Conservation (phyloP, 2,797 vertebrate species). For the Pangasius djambal region DNA sequence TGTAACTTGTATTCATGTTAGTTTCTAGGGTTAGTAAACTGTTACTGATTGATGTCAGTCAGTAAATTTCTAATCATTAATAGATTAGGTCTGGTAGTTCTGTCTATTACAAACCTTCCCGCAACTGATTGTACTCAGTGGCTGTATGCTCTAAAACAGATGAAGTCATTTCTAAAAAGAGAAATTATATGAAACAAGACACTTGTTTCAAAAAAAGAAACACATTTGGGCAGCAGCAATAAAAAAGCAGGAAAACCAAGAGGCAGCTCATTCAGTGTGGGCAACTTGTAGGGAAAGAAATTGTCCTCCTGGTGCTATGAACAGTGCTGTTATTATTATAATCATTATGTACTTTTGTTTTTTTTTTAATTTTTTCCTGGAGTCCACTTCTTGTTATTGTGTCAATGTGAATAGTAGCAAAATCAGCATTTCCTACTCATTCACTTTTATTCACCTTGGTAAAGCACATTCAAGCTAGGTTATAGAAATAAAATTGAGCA, state of each 20-base stretch:
- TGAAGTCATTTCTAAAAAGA: constrained; percentile 62
- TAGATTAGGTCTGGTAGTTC: constrained; percentile 37
- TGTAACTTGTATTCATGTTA: constrained; percentile 41
- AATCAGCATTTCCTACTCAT: constrained; percentile 1
- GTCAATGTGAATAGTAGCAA: neutral
- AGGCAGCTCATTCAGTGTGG: neutral
- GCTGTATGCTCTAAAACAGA: constrained; percentile 60
- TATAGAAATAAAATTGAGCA: neutral
- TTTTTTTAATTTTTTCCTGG: too few relatives aligned
- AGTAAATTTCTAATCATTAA: constrained; percentile 36
- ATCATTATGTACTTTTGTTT: too few relatives aligned
- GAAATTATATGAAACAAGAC: constrained; percentile 56
- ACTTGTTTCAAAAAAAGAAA: constrained; percentile 49
- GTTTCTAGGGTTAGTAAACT: constrained; percentile 53
- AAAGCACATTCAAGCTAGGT: constrained; percentile 3
- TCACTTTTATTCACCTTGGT: neutral
- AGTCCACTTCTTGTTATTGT: neutral
- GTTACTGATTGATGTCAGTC: constrained; percentile 11
- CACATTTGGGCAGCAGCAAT: neutral
- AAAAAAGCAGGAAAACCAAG: constrained; percentile 7
- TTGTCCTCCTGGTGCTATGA: constrained; percentile 22
- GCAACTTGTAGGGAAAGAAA: constrained; percentile 18
- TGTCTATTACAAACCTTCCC: constrained; percentile 63
- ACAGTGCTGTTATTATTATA: neutral
- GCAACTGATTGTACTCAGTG: constrained; percentile 58